Evolutionary conservation across 1,140 invertebrate species (phyloP).

Genomic region (Nixonia krombeini): DNA sequence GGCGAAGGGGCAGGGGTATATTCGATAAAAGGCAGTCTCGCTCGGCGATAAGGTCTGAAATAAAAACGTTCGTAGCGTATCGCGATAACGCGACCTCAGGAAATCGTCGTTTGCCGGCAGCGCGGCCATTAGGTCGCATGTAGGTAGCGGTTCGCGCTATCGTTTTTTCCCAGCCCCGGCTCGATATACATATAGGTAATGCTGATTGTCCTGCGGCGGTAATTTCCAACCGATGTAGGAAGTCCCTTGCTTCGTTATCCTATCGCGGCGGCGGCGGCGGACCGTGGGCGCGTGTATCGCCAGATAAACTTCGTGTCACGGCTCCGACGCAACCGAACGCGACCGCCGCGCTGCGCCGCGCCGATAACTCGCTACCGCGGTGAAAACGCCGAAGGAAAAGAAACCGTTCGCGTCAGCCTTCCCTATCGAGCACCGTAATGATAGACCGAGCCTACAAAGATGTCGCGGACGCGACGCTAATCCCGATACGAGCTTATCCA

Average conservation of each 20-base stretch:
- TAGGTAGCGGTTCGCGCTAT: slow-evolving; percentile 51
- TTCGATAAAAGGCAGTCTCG: slow-evolving; percentile 28
- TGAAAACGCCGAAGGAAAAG: too few species aligned
- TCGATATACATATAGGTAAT: slow-evolving; percentile 24
- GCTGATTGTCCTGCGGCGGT: slow-evolving; percentile 59
- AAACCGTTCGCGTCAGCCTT: too few species aligned
- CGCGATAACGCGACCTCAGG: slow-evolving; percentile 27
- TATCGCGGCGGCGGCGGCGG: slow-evolving; percentile 59
- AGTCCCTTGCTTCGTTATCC: slow-evolving; percentile 59
- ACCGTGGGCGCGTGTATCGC: slow-evolving; percentile 44
- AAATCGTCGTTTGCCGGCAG: too few species aligned
- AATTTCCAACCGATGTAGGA: slow-evolving; percentile 63
- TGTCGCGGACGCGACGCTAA: background rate
- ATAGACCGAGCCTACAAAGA: background rate
- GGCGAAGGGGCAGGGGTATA: slow-evolving; percentile 15
- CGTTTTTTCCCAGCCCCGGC: slow-evolving; percentile 24
- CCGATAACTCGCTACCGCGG: too few species aligned
- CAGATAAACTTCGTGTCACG: slow-evolving; percentile 35
- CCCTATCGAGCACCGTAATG: too few species aligned
- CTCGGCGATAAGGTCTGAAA: slow-evolving; percentile 31
- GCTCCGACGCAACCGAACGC: background rate
- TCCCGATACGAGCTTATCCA: too few species aligned
- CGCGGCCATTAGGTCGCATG: slow-evolving; percentile 46
- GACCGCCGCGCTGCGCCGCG: background rate
- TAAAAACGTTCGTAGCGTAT: slow-evolving; percentile 23